These are phyloP conservation scores for Tortricodes alternella DNA, from an alignment of 2,888 invertebrate genomes.

Conservation along the genomic window DNA sequence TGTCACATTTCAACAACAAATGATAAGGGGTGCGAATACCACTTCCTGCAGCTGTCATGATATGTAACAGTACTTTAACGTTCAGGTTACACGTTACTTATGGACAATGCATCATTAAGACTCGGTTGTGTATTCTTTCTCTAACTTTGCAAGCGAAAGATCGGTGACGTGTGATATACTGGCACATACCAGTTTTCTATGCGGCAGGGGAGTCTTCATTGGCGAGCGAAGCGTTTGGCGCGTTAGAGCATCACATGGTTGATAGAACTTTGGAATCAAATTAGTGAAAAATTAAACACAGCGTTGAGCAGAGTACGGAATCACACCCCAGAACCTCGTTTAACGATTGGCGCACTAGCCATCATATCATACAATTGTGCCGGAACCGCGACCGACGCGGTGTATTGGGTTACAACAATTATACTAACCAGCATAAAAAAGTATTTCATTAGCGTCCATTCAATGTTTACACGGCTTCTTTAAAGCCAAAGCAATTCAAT, in stretches of 20 bases:
- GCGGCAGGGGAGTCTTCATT: too few species aligned
- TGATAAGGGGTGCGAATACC: slow-evolving; percentile 19
- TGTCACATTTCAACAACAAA: background rate
- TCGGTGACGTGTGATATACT: too few species aligned
- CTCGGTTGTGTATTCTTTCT: background rate
- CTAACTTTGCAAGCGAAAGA: too few species aligned
- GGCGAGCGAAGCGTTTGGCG: too few species aligned
- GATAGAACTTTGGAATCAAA: too few species aligned
- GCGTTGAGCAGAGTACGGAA: too few species aligned
- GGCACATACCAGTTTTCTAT: too few species aligned
- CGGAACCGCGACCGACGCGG: slow-evolving; percentile 25
- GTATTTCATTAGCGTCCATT: background rate
- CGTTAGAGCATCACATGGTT: too few species aligned
- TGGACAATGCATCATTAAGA: slow-evolving; percentile 6
- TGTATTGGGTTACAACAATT: slow-evolving; percentile 30
- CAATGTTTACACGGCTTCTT: background rate
- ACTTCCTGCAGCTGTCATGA: slow-evolving; percentile 21
- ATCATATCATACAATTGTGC: background rate
- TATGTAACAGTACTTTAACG: slow-evolving; percentile 3
- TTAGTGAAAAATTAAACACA: too few species aligned
- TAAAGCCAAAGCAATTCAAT: background rate
- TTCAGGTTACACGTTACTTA: slow-evolving; percentile 1
- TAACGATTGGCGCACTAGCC: slow-evolving; percentile 5
- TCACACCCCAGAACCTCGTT: slow-evolving; percentile 1
- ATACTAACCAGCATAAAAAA: background rate